Evolutionary conservation across 2,797 vertebrate species (phyloP).

Genomic region (Acrossocheilus fasciatus): DNA sequence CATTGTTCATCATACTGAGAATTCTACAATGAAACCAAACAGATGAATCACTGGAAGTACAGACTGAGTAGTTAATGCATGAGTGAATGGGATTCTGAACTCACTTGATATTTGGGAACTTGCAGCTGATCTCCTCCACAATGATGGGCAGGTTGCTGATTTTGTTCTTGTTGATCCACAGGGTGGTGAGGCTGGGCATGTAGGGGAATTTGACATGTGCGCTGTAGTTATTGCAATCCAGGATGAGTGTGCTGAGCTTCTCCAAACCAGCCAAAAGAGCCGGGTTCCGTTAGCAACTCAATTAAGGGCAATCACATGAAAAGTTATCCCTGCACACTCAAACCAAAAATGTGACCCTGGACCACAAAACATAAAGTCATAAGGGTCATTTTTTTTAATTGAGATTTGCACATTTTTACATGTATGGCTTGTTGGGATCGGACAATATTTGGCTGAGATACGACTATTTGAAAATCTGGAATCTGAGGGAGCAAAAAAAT

Average conservation of each 20-base stretch:
- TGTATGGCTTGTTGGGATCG: too few species aligned
- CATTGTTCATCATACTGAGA: conserved; percentile 85
- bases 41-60: not conserved
- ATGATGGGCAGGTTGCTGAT: conserved; percentile 78
- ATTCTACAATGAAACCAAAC: conserved; percentile 64
- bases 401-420: too few species aligned
- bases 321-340: not conserved
- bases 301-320: conserved; percentile 73
- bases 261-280: conserved; percentile 77
- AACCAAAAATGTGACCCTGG: too few species aligned
- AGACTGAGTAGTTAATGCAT: not conserved
- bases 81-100: not conserved
- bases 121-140: conserved; percentile 75
- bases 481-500: too few species aligned
- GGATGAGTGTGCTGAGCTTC: conserved; percentile 78
- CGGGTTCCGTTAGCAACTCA: conserved; percentile 74
- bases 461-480: too few species aligned
- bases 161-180: conserved; percentile 84
- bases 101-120: conserved; percentile 79
- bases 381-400: too few species aligned
- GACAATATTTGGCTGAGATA: too few species aligned
- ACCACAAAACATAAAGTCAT: too few species aligned
- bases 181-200: conserved; percentile 75
- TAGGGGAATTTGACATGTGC: conserved; percentile 82
- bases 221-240: conserved; percentile 81